Evolutionary conservation across 2,113 vertebrate genomes (phyloP).

Genomic region (Rhinichthys klamathensis): DNA sequence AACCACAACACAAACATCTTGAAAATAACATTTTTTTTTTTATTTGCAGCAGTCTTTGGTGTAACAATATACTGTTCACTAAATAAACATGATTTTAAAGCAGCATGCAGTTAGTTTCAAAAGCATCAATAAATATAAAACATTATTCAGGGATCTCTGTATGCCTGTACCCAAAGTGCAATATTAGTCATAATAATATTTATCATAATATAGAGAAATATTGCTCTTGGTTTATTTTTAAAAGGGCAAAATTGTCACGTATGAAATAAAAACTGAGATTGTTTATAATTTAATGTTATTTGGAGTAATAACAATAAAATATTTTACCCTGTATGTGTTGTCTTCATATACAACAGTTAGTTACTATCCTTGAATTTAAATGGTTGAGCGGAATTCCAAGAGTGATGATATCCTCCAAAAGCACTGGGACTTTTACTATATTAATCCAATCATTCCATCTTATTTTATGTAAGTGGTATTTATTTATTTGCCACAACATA

Average conservation of each 20-base stretch:
- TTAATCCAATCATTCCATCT: too few species aligned
- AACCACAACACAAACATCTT: neutral
- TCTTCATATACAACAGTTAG: neutral
- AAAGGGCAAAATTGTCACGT: slow-evolving; percentile 5
- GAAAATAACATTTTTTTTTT: neutral
- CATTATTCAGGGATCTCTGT: neutral
- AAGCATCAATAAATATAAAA: neutral
- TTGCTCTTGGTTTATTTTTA: neutral
- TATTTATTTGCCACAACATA: too few species aligned
- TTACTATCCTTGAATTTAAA: neutral
- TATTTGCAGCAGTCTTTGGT: neutral
- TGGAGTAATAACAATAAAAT: neutral
- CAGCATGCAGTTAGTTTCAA: neutral
- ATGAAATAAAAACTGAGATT: neutral
- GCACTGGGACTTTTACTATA: neutral
- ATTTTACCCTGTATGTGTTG: neutral
- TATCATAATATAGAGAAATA: neutral
- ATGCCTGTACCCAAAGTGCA: slow-evolving; percentile 51
- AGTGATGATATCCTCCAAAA: neutral
- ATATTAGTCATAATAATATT: slow-evolving; percentile 36
- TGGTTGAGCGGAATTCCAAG: neutral
- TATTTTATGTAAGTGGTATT: too few species aligned
- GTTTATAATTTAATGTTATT: neutral
- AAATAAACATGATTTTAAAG: neutral
- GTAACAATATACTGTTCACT: neutral